A percentile compares a stretch with the other conserved stretches of the same genome.
phyloP scores from a whole-genome alignment of 2,888 invertebrate genomes.

The Drosophila anomelani region DNA sequence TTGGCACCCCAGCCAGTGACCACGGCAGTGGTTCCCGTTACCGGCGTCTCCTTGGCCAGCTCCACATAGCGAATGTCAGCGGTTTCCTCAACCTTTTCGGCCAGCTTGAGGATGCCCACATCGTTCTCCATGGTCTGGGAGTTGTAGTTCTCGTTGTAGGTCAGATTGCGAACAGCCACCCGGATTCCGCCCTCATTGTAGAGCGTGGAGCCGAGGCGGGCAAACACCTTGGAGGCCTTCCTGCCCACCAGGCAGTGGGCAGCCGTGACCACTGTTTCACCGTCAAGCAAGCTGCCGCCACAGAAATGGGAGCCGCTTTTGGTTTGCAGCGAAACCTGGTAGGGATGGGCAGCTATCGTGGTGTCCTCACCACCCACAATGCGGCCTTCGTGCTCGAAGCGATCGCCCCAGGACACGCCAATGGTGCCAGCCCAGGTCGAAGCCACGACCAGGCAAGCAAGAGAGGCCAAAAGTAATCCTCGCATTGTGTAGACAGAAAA shows the following conservation, averaged over 20 bases:
- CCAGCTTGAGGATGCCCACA: conserved; percentile 82
- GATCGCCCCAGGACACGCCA: conserved; percentile 36
- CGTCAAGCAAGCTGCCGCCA: conserved; percentile 84
- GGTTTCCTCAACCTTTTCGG: conserved; percentile 57
- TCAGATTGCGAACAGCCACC: conserved; percentile 68
- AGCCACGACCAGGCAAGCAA: conserved; percentile 49
- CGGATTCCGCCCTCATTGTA: conserved; percentile 80
- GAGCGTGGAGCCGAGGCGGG: conserved; percentile 82
- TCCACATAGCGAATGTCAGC: conserved; percentile 61
- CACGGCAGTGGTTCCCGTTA: conserved; percentile 65
- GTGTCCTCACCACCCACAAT: conserved; percentile 85
- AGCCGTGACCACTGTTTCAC: conserved; percentile 83
- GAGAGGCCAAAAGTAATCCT: conserved; percentile 18
- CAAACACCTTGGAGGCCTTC: conserved; percentile 47
- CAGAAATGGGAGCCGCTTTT: conserved; percentile 84
- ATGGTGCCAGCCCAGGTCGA: conserved; percentile 48
- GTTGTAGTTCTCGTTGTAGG: conserved; percentile 78
- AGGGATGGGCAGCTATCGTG: conserved; percentile 83
- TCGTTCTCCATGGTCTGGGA: conserved; percentile 80
- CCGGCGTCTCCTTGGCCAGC: conserved; percentile 66
- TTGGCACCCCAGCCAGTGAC: conserved; percentile 83
- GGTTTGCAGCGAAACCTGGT: conserved; percentile 84
- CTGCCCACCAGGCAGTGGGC: conserved; percentile 82
- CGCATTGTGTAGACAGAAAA: conserved; percentile 32
- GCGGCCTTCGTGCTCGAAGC: conserved; percentile 63